Conservation (phyloP, 2,113 vertebrate species). For the Alectura lathami region DNA sequence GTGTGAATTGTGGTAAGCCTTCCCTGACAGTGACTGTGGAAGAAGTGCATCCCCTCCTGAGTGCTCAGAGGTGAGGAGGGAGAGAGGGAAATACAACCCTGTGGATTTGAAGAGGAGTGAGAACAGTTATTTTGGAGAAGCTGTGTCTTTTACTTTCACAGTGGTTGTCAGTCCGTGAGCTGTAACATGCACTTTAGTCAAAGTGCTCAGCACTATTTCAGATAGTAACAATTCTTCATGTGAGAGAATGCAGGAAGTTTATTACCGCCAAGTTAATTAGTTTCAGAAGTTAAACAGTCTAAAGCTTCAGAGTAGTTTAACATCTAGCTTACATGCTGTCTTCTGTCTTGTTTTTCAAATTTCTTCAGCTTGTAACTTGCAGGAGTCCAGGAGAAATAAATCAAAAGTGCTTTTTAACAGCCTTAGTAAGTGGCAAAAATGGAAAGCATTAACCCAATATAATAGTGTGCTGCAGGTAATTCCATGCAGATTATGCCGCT, state of each 20-base stretch:
- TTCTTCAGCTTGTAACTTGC: background rate
- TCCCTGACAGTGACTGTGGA: background rate
- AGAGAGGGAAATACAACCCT: background rate
- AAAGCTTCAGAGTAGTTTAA: background rate
- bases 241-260: background rate
- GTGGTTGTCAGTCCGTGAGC: background rate
- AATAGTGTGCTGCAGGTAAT: background rate
- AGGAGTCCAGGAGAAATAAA: background rate
- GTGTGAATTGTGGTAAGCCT: background rate
- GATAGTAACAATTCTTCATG: background rate
- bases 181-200: background rate
- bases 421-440: background rate
- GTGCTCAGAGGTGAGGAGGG: background rate
- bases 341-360: background rate
- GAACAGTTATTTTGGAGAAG: background rate
- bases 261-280: background rate
- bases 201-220: background rate
- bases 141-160: background rate
- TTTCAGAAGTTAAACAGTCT: slow-evolving; percentile 3
- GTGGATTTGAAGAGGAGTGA: background rate
- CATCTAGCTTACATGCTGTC: background rate
- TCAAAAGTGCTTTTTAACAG: background rate
- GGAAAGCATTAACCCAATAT: background rate
- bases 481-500: background rate
- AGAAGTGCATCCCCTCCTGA: background rate